Percentiles rank a stretch among this genome's conserved stretches.
These are phyloP conservation scores for Drosophila algonquin DNA, from an alignment of 2,888 invertebrate genomes.

Conservation along the genomic window DNA sequence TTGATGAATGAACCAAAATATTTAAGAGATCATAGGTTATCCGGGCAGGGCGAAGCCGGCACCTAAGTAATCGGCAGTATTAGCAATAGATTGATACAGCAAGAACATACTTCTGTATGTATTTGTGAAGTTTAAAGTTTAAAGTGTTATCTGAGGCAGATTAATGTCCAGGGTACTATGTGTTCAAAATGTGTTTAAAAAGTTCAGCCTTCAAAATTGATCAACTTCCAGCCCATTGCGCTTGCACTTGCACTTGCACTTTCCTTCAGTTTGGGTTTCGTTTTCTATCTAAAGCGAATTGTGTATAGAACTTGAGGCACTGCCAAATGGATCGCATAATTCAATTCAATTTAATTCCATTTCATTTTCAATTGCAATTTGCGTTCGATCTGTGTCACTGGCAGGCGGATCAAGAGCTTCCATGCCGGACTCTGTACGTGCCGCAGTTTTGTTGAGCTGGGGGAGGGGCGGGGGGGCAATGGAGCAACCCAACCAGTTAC, in stretches of 20 bases:
- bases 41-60: not conserved
- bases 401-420: conserved; percentile 4
- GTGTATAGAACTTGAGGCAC: conserved; percentile 43
- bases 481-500: conserved; percentile 18
- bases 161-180: not conserved
- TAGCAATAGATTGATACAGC: not conserved
- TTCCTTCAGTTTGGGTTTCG: conserved; percentile 5
- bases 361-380: conserved; percentile 32
- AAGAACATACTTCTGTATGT: too few species aligned
- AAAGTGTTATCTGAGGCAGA: not conserved
- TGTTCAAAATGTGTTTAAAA: not conserved
- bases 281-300: conserved; percentile 12
- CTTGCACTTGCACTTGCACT: not conserved
- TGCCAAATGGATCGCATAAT: conserved; percentile 33
- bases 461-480: conserved; percentile 1
- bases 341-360: conserved; percentile 12
- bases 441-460: conserved; percentile 11
- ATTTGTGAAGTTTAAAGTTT: not conserved
- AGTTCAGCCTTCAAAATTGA: not conserved
- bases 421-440: not conserved
- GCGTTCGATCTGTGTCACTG: conserved; percentile 51
- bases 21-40: not conserved
- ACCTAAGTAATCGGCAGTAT: too few species aligned
- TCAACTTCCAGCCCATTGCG: not conserved
- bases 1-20: not conserved